These are phyloP conservation scores for Drosophila littoralis DNA, from an alignment of 1,140 invertebrate species.

Conservation along the genomic window DNA sequence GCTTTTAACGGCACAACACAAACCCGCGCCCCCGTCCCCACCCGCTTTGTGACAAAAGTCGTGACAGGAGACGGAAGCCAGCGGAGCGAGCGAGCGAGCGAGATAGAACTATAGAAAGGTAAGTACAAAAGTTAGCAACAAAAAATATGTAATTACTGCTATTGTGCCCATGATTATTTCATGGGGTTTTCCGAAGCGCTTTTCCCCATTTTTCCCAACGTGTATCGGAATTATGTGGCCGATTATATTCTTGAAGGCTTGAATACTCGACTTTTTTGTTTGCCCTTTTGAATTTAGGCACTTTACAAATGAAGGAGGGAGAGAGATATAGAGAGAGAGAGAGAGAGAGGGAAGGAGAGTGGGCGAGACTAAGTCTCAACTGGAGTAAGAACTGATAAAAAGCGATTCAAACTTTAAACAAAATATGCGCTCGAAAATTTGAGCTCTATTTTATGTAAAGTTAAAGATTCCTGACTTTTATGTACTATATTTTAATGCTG, in stretches of 20 bases:
- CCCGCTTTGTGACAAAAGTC: slow-evolving; percentile 1
- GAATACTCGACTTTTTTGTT: neutral
- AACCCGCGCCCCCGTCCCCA: neutral
- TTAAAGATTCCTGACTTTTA: too few species aligned
- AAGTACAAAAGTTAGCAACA: slow-evolving; percentile 11
- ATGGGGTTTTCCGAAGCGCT: neutral
- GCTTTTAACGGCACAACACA: slow-evolving; percentile 36
- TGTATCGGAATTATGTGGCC: neutral
- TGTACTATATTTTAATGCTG: too few species aligned
- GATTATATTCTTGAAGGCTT: neutral
- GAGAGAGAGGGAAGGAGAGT: too few species aligned
- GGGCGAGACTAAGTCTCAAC: too few species aligned
- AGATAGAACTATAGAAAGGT: slow-evolving; percentile 12
- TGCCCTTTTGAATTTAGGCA: neutral
- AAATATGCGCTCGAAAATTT: too few species aligned
- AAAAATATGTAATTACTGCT: slow-evolving; percentile 21
- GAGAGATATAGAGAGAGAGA: too few species aligned
- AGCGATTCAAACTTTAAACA: too few species aligned
- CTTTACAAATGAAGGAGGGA: too few species aligned
- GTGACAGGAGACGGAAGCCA: neutral
- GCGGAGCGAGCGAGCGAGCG: neutral
- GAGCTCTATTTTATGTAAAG: too few species aligned
- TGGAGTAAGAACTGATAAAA: too few species aligned
- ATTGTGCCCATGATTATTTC: slow-evolving; percentile 37
- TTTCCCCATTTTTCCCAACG: neutral